Conservation (phyloP, 2,797 vertebrate genomes). For the Lepidocolaptes lacrymiger region DNA sequence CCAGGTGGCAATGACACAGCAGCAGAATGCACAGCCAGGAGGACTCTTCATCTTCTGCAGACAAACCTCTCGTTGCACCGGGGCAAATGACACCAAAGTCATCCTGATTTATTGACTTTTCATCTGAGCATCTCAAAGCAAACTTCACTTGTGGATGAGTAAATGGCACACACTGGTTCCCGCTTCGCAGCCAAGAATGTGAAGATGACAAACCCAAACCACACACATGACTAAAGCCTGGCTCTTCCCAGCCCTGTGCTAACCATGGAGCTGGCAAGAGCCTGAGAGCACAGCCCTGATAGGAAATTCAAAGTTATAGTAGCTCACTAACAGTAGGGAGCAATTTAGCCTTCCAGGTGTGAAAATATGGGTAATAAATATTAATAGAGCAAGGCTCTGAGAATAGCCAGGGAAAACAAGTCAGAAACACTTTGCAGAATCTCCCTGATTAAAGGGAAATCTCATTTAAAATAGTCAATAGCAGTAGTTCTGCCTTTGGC, state of each 20-base stretch:
- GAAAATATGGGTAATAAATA: neutral
- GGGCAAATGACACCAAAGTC: neutral
- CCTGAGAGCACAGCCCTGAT: neutral
- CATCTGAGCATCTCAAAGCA: neutral
- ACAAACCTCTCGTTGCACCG: neutral
- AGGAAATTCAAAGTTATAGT: neutral
- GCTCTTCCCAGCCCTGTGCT: neutral
- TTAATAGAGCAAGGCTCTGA: neutral
- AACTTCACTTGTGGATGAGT: neutral
- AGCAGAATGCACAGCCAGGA: neutral
- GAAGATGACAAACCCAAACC: neutral
- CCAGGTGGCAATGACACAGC: rapidly evolving
- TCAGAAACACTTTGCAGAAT: neutral
- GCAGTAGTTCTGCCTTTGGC: neutral
- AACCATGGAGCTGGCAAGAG: neutral
- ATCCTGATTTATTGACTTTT: neutral
- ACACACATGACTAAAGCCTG: neutral
- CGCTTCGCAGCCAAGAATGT: neutral
- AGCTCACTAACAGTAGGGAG: neutral
- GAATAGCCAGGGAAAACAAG: conserved; percentile 7
- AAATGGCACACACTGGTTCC: neutral
- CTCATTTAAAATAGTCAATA: neutral
- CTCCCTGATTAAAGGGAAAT: conserved; percentile 16
- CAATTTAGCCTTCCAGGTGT: neutral
- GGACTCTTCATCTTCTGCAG: neutral